Base-by-base conservation (phyloP, 2,888 invertebrate species). In the Zaprionus lineosus region DNA sequence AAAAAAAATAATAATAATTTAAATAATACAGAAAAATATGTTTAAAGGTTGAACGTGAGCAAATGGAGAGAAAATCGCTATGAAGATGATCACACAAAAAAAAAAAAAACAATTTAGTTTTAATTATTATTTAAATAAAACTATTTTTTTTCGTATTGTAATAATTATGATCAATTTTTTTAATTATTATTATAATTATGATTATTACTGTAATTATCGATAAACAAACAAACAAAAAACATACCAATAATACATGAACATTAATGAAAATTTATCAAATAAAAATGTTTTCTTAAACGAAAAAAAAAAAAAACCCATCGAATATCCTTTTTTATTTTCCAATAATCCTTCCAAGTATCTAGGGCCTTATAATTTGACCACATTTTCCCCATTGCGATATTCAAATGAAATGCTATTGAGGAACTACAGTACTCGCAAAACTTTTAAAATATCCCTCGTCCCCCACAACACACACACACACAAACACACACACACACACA, bases 211-310 rank as follows among this genome's bases (percentile, higher is more conserved):
- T 72, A 67, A 71, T 67, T 63, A 59, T n/a, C 36, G 31, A 59
- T 63, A 72, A 43, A 36, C n/a, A 50, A 47, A 48, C 57, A 61
- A 73, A 69, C 68, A 73, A 66, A 76, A 70, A 70, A 82, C 76
- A 72, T 83, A 75, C 79, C 76, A 79, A 79, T 83, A 79, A 78
- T 79, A 76, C 79, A 70, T 70, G 64, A 77, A 78, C 78, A 71
- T 75, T 71, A 79, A 70, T 73, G 67, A 78, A 84, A 75, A 71
- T 82, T 84, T 84, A 78, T 79, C 74, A 84, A 82, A 84, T 74
- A 83, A 84, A 79, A 74, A 73, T 82, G 78, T 82, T 78, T 78
- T 82, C 62, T 78, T 77, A 70, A 81, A 77, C 70, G 47, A 84
- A 74, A 74, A 66, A 59, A 64, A 83, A 82, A 73, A 65, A 66